Conservation (phyloP, 2,113 vertebrate species). For the Tragulus kanchil region DNA sequence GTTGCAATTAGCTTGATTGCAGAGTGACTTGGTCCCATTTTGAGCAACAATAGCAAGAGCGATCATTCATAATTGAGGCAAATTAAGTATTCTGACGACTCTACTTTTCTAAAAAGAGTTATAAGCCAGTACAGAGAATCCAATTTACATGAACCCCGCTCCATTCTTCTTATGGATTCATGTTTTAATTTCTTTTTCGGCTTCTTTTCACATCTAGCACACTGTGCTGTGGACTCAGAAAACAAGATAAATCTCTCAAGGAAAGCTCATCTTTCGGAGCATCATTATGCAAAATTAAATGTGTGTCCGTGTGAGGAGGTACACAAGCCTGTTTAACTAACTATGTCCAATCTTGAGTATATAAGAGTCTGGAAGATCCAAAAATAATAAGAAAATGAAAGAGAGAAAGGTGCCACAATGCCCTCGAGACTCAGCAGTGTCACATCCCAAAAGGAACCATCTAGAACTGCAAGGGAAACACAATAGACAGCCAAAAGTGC, state of each 20-base stretch:
- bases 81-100: slow-evolving; percentile 70
- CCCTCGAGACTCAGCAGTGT: not conserved
- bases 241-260: slow-evolving; percentile 8
- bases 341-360: not conserved
- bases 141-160: slow-evolving; percentile 13
- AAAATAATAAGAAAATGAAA: slow-evolving; percentile 11
- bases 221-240: slow-evolving; percentile 32
- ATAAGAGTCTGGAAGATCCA: slow-evolving; percentile 25
- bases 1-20: slow-evolving; percentile 73
- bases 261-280: not conserved
- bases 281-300: slow-evolving; percentile 27
- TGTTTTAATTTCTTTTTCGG: slow-evolving; percentile 5
- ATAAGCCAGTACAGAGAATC: slow-evolving; percentile 41
- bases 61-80: slow-evolving; percentile 69
- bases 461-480: not conserved
- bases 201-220: slow-evolving; percentile 11
- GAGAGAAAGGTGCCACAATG: not conserved
- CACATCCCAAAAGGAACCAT: slow-evolving; percentile 1
- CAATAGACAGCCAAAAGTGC: slow-evolving; percentile 17
- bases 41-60: slow-evolving; percentile 47
- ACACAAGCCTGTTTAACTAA: not conserved
- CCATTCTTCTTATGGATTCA: slow-evolving; percentile 36
- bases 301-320: not conserved
- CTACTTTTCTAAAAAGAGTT: slow-evolving; percentile 44
- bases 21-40: slow-evolving; percentile 54